A percentile compares a stretch with the other conserved stretches of the same genome.
Evolutionary conservation across 1,140 invertebrate genomes (phyloP).

Genomic region (Aphis craccivora): DNA sequence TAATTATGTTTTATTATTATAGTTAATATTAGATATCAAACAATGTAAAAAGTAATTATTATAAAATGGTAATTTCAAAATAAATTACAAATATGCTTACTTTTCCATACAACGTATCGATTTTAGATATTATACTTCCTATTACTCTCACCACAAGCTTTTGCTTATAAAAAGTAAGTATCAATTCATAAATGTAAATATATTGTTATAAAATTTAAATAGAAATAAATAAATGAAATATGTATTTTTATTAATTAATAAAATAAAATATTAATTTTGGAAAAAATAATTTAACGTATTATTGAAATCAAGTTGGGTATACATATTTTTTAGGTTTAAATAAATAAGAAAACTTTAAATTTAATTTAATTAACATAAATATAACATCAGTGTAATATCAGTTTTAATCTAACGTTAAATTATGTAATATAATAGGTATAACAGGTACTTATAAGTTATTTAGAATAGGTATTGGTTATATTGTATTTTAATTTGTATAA

Average conservation of each 20-base stretch:
- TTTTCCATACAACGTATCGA: not conserved
- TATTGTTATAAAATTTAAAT: no score
- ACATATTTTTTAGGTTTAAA: not conserved
- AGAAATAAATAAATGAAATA: not conserved
- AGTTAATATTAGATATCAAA: not conserved
- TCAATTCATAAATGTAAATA: no score
- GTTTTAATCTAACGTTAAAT: not conserved
- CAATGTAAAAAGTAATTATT: not conserved
- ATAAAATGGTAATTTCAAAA: not conserved
- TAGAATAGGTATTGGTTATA: not conserved
- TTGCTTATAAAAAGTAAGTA: no score
- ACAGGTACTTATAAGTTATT: not conserved
- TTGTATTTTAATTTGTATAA: not conserved
- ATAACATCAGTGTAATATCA: not conserved
- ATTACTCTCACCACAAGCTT: no score
- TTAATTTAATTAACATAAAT: not conserved
- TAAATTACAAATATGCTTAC: not conserved
- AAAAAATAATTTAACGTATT: not conserved
- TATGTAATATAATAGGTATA: not conserved
- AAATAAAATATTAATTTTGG: not conserved
- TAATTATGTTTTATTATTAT: not conserved
- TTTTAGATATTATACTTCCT: not conserved
- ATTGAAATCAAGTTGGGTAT: not conserved
- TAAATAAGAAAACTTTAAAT: not conserved
- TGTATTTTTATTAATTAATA: not conserved